Evolutionary conservation across 2,888 invertebrate genomes (phyloP), one percentile per base, ranked within the genome.

Genomic region (Tachina fera): DNA sequence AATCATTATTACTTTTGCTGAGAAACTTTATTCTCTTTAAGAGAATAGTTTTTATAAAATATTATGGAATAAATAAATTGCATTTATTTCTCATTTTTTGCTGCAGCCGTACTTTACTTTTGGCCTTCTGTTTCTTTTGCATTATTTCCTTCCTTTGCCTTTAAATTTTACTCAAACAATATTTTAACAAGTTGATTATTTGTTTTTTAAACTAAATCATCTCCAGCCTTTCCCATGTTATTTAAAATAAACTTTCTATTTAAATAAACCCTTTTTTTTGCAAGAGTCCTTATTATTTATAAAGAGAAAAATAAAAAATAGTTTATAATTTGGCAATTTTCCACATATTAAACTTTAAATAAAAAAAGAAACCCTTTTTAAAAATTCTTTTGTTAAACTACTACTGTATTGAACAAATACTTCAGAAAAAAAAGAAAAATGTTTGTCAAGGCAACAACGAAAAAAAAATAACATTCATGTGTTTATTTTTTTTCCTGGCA

Each of bases 251-350:
- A 63, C 5, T 51, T 53, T 41, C 11, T 16, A 49, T 68, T 43
- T 31, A 56, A 61, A 51, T 43, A 22, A 61, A 45, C 31, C 11
- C 19, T 41, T 56, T 63, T 53, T 63, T 77, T 56, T 53, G 16
- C 1, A 68, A 47, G 60, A 41, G 68, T 68, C 58, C 49, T 39
- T 53, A 22, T 39, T 61, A 3, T n/a, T 14, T 10, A 9, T 16
- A n/a, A 58, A 41, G 1, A 31, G 45, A 68, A 67, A 45, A 61
- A 14, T 41, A 68, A 51, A 61, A 72, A 81, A 63, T 71, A 72
- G 58, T 82, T 79, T 75, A 75, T 79, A 76, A 86, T 86, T 86
- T 79, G 85, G 75, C 85, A 82, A 82, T 82, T 86, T 82, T 86
- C 82, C 82, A 82, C 85, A 79, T 71, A 56, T 82, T 79, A 79